These are phyloP conservation scores for Centropristis striata DNA, from an alignment of 2,113 vertebrate genomes.

Conservation along the genomic window DNA sequence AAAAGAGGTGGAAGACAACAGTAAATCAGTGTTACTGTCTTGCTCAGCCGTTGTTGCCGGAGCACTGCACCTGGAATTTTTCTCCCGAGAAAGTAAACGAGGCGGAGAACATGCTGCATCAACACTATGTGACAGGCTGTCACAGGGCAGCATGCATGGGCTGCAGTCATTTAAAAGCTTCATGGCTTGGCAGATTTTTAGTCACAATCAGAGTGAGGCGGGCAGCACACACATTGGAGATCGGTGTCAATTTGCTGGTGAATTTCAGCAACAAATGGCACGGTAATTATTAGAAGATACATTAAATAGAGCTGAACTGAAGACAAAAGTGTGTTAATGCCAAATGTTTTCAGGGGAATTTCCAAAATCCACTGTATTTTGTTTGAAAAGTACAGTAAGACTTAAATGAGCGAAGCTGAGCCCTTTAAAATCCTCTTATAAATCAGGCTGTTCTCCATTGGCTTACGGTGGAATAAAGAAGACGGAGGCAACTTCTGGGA, in stretches of 20 bases:
- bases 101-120: constrained; percentile 30
- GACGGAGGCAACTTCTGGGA: neutral
- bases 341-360: neutral
- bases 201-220: neutral
- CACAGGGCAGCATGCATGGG: constrained; percentile 2
- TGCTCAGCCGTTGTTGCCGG: neutral
- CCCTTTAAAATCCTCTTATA: constrained; percentile 11
- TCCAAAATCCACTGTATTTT: constrained; percentile 6
- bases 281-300: neutral
- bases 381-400: constrained; percentile 12
- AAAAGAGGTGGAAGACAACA: neutral
- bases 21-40: constrained; percentile 5
- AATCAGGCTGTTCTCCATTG: constrained; percentile 2
- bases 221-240: neutral
- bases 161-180: constrained; percentile 10
- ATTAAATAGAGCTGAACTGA: constrained; percentile 22
- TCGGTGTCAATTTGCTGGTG: neutral
- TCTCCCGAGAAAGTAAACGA: constrained; percentile 14
- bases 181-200: neutral
- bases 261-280: constrained; percentile 11
- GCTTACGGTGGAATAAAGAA: constrained; percentile 18
- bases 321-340: constrained; percentile 1
- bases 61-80: constrained; percentile 8
- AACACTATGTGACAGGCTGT: constrained; percentile 40
- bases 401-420: constrained; percentile 7